Conservation (phyloP, 1,140 invertebrate genomes). For the Eumeta japonica region DNA sequence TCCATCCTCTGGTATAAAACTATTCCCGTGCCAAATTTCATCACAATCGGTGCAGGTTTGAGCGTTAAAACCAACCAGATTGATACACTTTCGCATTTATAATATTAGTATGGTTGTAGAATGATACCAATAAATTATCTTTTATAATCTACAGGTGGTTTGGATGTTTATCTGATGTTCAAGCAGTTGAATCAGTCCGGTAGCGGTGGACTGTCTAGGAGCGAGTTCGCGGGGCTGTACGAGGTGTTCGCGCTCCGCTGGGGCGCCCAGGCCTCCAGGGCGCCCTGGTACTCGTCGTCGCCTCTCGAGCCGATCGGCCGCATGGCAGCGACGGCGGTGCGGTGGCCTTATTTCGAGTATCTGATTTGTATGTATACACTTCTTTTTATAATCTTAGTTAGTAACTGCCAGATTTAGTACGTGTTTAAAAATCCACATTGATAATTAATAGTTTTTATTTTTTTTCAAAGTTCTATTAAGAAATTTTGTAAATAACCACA, state of each 20-base stretch:
- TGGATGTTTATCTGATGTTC: constrained; percentile 80
- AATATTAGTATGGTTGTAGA: too few relatives aligned
- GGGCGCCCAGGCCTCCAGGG: constrained; percentile 66
- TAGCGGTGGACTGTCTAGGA: constrained; percentile 64
- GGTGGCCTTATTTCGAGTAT: constrained; percentile 71
- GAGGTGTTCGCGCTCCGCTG: constrained; percentile 71
- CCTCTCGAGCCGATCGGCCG: constrained; percentile 64
- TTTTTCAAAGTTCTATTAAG: constrained; percentile 8
- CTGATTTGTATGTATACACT: constrained; percentile 73
- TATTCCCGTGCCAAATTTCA: too few relatives aligned
- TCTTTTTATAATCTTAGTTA: too few relatives aligned
- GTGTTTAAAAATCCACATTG: neutral
- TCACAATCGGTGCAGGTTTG: too few relatives aligned
- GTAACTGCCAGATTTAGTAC: neutral
- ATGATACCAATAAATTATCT: too few relatives aligned
- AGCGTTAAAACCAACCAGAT: too few relatives aligned
- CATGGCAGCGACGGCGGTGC: constrained; percentile 63
- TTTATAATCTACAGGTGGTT: constrained; percentile 57
- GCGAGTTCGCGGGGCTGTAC: constrained; percentile 80
- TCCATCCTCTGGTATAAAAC: too few relatives aligned
- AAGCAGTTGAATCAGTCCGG: constrained; percentile 72
- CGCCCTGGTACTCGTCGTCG: constrained; percentile 71
- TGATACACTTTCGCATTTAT: too few relatives aligned
- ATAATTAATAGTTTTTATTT: constrained; percentile 1
- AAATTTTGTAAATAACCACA: constrained; percentile 5